A percentile compares a stretch with the other conserved stretches of the same genome.
Evolutionary conservation across 2,113 vertebrate genomes (phyloP).

Genomic region (Corythoichthys haematopterus): DNA sequence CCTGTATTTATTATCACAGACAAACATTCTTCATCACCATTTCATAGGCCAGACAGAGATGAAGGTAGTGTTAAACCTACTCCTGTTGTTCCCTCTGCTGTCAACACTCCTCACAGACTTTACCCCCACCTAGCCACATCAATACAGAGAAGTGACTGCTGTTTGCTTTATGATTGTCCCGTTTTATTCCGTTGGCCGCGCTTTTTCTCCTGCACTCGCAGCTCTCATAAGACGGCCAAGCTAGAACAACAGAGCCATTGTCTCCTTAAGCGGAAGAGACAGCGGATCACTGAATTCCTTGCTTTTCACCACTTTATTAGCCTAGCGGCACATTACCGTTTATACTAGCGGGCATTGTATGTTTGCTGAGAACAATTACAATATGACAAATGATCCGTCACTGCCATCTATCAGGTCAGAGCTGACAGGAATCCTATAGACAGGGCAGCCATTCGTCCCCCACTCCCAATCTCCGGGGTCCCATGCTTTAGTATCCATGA

Average conservation of each 20-base stretch:
- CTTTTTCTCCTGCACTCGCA: slow-evolving; percentile 51
- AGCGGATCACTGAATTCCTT: slow-evolving; percentile 88
- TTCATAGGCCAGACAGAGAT: slow-evolving; percentile 65
- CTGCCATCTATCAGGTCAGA: slow-evolving; percentile 92
- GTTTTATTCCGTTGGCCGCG: slow-evolving; percentile 60
- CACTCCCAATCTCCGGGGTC: slow-evolving; percentile 87
- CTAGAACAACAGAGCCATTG: slow-evolving; percentile 70
- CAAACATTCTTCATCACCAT: slow-evolving; percentile 55
- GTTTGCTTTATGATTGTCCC: slow-evolving; percentile 74
- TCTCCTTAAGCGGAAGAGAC: slow-evolving; percentile 83
- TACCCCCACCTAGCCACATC: slow-evolving; percentile 63
- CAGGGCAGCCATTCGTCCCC: slow-evolving; percentile 91
- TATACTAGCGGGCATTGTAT: slow-evolving; percentile 96
- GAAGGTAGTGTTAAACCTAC: slow-evolving; percentile 52
- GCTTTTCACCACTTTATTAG: slow-evolving; percentile 92
- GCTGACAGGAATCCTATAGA: slow-evolving; percentile 99
- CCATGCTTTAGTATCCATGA: slow-evolving; percentile 90
- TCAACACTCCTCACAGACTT: slow-evolving; percentile 63
- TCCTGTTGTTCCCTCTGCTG: slow-evolving; percentile 68
- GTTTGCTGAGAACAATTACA: slow-evolving; percentile 99
- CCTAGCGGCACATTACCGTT: slow-evolving; percentile 87
- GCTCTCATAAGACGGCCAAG: slow-evolving; percentile 64
- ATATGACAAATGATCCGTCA: slow-evolving; percentile 99
- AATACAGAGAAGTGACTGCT: slow-evolving; percentile 73
- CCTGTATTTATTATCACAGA: slow-evolving; percentile 65